Base-by-base conservation (phyloP, 1,140 invertebrate species). In the Drosophila yakuba region DNA sequence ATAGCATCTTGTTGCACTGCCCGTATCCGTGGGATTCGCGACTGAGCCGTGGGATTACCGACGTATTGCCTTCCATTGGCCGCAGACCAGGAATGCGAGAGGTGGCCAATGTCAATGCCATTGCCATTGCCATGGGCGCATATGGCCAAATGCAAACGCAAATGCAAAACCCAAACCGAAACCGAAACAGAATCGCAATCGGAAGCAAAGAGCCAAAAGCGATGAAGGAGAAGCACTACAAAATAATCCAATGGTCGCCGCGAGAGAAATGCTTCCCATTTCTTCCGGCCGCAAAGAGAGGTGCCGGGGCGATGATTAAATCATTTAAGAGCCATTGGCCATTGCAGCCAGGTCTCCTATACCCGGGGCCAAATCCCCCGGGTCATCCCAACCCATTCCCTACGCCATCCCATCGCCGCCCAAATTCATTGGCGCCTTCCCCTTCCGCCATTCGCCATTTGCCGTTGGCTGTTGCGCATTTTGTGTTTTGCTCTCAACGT, bases 321-420 rank as follows among this genome's bases (percentile, higher is more conserved):
- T 86, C 68, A 78, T 63, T 63, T 78, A 82, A 81, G 82, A 81
- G 63, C 80, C 74, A 73, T 71, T 85, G 59, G 74, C 69, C 63
- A 78, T 56, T 67, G 80, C 43, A 57, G 35, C 43, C 50, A 38
- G 35, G 32, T 39, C 14, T 23, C 20, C 54, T 43, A 20, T 28
- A 15, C 38, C 55, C n/a, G 23, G 25, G 39, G 38, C 12, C 47
- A 36, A n/a, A 12, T 28, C 11, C 20, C 63, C 57, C 41, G 17
- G 12, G 25, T n/a, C 67, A 28, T 10, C 25, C 3, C 48, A 28
- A n/a, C 25, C 12, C 45, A n/a, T 23, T 25, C 38, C 36, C 32
- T 48, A 17, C 44, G 20, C 20, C 20, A 20, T 48, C 50, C 54
- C 32, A 32, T 32, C 7, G 32, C 7, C 32, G 32, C 45, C 47